Conservation (phyloP, 2,888 invertebrate genomes). For the Tinea semifulvella region DNA sequence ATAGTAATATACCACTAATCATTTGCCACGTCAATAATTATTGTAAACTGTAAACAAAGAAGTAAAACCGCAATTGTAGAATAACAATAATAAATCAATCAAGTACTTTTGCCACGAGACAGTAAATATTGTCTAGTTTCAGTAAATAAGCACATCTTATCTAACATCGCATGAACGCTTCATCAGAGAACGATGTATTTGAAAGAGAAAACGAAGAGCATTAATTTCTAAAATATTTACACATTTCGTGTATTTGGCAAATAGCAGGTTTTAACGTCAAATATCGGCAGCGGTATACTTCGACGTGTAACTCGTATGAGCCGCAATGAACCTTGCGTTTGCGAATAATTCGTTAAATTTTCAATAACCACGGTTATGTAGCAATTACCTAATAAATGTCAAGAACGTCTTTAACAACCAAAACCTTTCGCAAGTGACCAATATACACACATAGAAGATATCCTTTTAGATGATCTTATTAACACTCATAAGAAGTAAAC, state of each 20-base stretch:
- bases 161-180: conserved; percentile 23
- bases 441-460: no score
- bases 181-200: conserved; percentile 22
- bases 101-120: no score
- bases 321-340: conserved; percentile 40
- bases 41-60: no score
- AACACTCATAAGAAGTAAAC: no score
- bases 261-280: conserved; percentile 18
- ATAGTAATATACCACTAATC: no score
- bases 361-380: conserved; percentile 10
- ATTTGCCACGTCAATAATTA: no score
- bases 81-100: no score
- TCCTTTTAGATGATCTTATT: no score
- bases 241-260: conserved; percentile 43
- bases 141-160: conserved; percentile 22
- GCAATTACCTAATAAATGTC: conserved; percentile 33
- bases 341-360: conserved; percentile 19
- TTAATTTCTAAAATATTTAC: conserved; percentile 35
- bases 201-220: conserved; percentile 46
- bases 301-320: conserved; percentile 25
- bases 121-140: no score
- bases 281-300: conserved; percentile 35
- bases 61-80: no score
- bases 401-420: conserved; percentile 28
- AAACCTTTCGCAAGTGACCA: conserved; percentile 1